Base-by-base conservation (phyloP, 2,888 invertebrate species). In the Neelides folsomi region DNA sequence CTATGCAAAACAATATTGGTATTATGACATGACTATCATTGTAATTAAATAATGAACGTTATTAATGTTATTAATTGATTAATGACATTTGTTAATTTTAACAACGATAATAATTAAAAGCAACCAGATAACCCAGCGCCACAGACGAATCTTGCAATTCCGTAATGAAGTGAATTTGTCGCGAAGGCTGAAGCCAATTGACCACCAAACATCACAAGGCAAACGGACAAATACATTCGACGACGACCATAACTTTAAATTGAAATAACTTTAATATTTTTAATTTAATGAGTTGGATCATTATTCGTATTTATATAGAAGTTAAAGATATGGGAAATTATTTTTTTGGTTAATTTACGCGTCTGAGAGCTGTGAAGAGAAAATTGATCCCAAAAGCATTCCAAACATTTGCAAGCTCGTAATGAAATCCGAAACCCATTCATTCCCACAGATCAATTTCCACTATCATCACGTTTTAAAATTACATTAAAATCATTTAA, bases 361-460 rank as follows among this genome's bases (percentile, higher is more conserved):
- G 37, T 60, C 60, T 1, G 58, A 56, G 1, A 57, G 39, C 40
- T 52, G 51, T 4, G 58, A 52, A 2, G 56, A 41, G n/a, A 39
- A 38, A 12, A 54, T 36, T 7, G 52, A 53, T 1, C 58, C 58
- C 8, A 52, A n/a, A 1, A 58, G 41, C 55, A 58, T 56, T 1
- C 55, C 58, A 15, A 45, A 37, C 58, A 60, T 58, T 57, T 58
- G 60, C 5, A 58, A 41, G 40, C 55, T 60, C 9, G 55, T 57
- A 0, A 58, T 44, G 13, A 55, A 52, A 40, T 58, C 60, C 0
- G 54, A 36, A 2, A 58, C 55, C 60, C 60, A 60, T 10, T 52
- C 35, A 13, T 20, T 47, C 1, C 47, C 52, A 39, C 60, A 58
- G 13, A 55, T 39, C 2, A 60, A 43, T 2, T 50, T 44, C 60